phyloP scores from a whole-genome alignment of 2,797 vertebrate genomes.

The Varecia variegata region DNA sequence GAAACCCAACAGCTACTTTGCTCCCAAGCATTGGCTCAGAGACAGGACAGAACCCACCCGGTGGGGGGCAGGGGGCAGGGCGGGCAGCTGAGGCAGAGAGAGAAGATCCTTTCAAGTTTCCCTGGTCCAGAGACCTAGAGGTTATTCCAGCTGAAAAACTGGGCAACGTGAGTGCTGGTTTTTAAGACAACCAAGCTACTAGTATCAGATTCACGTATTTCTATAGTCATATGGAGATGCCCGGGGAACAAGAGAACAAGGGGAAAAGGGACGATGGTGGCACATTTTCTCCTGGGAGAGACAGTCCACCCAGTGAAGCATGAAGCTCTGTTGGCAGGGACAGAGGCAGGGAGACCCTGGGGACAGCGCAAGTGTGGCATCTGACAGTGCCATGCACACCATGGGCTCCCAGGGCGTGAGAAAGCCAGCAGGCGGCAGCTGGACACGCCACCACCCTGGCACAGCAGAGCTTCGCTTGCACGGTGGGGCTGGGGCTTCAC shows the following conservation, averaged over 20 bases:
- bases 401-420: neutral
- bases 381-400: too few species aligned
- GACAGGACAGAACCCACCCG: neutral
- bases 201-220: neutral
- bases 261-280: accelerated
- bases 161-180: accelerated
- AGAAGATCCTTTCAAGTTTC: neutral
- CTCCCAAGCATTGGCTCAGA: neutral
- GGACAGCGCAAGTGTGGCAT: neutral
- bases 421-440: neutral
- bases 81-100: neutral
- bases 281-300: neutral
- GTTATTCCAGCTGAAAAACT: neutral
- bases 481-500: accelerated
- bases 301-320: neutral
- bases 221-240: neutral
- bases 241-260: neutral
- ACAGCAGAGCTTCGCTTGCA: accelerated
- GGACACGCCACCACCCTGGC: neutral
- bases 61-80: neutral
- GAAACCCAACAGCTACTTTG: neutral
- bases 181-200: neutral
- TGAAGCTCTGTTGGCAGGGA: neutral
- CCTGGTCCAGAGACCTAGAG: neutral
- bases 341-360: too few species aligned